Conservation (phyloP, 2,797 vertebrate species). For the Sebastes kiyomatsui region DNA sequence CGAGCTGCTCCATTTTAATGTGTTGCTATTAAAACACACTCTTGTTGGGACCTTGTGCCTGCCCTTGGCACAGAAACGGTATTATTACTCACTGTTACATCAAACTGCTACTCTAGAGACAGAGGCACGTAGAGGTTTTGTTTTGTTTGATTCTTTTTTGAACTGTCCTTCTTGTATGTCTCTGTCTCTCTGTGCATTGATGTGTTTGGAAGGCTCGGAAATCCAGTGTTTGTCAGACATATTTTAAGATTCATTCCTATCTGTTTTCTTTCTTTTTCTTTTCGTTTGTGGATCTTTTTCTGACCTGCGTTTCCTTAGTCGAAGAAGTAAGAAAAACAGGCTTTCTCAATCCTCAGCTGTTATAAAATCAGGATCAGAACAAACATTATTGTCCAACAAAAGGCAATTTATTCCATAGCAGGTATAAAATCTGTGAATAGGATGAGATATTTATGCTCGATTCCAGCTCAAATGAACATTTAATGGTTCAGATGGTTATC, state of each 20-base stretch:
- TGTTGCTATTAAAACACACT: constrained; percentile 64
- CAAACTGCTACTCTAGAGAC: constrained; percentile 57
- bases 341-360: background rate
- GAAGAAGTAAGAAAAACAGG: background rate
- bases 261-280: background rate
- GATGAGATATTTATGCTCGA: background rate
- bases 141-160: constrained; percentile 36
- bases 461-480: background rate
- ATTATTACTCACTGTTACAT: constrained; percentile 77
- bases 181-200: background rate
- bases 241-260: background rate
- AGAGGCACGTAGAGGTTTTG: constrained; percentile 33
- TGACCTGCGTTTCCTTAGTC: background rate
- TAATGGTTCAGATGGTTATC: constrained; percentile 7
- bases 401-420: background rate
- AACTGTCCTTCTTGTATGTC: constrained; percentile 17
- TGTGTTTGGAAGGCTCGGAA: background rate
- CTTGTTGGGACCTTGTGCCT: constrained; percentile 69
- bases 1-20: constrained; percentile 71
- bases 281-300: background rate
- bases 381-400: background rate
- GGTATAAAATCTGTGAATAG: background rate
- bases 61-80: constrained; percentile 71
- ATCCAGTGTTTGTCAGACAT: background rate
- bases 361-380: background rate